Evolutionary conservation across 2,888 invertebrate species (phyloP), one percentile per base, ranked within the genome.

Genomic region (Drosophila subsilvestris): DNA sequence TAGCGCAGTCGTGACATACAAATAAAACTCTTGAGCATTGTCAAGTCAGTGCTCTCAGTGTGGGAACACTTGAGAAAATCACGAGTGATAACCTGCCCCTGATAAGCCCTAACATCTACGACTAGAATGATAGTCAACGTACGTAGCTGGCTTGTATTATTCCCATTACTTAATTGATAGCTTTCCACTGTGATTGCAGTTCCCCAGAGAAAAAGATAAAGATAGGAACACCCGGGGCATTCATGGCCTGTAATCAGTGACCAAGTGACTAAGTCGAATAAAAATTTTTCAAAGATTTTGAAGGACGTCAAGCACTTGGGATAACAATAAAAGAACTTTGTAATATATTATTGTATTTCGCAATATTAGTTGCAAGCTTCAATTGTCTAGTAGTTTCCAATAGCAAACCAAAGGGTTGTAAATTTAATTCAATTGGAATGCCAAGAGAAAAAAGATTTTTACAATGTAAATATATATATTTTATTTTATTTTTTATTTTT

Each of bases 11-110:
- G 37, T 22, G 44, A 6, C 4, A 22, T 32, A 42, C 44, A 74
- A 74, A 74, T 72, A 73, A 61, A 74, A n/a, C 74, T 60, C 74
- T 74, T 73, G 67, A 79, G 49, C 20, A 59, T 25, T 69, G 66
- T 61, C 57, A 76, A 67, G 50, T 65, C 53, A 71, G 48, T 47
- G 3, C 51, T 48, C 49, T 22, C 29, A 42, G 25, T 56, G 70
- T 75, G 79, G 47, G 49, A 49, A 44, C 25, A 51, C 18, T 60
- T 50, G 66, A 72, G 72, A n/a, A n/a, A 37, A 37, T 65, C 10
- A 67, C 51, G 51, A 45, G 25, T 22, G 60, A 69, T 49, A 62
- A 53, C n/a, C 70, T 54, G 54, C 37, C 14, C 32, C 51, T 54
- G 67, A 78, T 78, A 75, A 80, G 66, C 54, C 43, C 10, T 17